These are phyloP conservation scores for Anthopleura xanthogrammica DNA, from an alignment of 92 coral and sea anemone species.

Conservation along the genomic window DNA sequence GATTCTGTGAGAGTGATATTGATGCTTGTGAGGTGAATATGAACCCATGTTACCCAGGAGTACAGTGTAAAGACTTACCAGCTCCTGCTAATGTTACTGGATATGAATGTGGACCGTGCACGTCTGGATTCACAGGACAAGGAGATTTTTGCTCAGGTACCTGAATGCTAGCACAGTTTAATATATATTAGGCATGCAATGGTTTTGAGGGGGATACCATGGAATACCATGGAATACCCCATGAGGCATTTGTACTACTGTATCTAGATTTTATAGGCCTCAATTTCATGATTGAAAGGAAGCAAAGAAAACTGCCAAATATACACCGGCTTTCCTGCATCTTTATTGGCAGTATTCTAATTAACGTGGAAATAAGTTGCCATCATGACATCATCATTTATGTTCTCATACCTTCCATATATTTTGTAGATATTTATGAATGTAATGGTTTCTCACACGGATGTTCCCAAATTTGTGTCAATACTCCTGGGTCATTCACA, in stretches of 20 bases:
- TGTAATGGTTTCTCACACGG: not conserved
- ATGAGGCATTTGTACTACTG: too few relatives aligned
- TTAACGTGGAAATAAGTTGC: too few relatives aligned
- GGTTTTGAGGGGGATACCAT: not conserved
- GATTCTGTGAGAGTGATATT: not conserved
- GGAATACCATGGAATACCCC: too few relatives aligned
- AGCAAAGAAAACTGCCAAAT: too few relatives aligned
- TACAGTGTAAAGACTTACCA: constrained; percentile 35
- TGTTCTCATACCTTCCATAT: not conserved
- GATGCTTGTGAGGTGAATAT: constrained; percentile 47
- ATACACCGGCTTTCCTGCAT: too few relatives aligned
- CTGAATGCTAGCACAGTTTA: not conserved
- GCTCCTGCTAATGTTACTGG: constrained; percentile 23
- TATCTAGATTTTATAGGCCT: too few relatives aligned
- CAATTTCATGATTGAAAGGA: too few relatives aligned
- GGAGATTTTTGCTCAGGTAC: constrained; percentile 45
- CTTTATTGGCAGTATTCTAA: too few relatives aligned
- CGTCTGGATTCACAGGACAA: constrained; percentile 39
- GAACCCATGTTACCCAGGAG: constrained; percentile 62
- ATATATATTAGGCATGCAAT: not conserved
- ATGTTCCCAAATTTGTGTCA: constrained; percentile 8
- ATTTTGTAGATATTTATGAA: not conserved
- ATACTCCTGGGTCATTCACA: constrained; percentile 14
- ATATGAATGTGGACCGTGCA: constrained; percentile 46
- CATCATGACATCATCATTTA: too few relatives aligned